Conservation (phyloP, 2,888 invertebrate genomes). For the Chloroclystis v-ata region DNA sequence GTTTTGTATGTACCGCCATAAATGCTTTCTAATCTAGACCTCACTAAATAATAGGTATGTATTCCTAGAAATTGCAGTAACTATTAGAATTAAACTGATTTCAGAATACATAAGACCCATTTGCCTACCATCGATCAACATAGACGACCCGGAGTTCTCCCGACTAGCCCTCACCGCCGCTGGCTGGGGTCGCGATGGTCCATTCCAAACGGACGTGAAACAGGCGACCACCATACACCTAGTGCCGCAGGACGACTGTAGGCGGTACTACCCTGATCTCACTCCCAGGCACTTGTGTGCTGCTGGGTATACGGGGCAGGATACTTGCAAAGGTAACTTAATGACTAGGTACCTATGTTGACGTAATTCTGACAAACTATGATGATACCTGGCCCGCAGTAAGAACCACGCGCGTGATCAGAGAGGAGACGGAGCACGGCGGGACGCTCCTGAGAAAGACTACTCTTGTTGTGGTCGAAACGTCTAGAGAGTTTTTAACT, state of each 20-base stretch:
- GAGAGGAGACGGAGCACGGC: too few relatives aligned
- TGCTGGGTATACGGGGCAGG: slow-evolving; percentile 59
- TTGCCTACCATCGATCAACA: slow-evolving; percentile 59
- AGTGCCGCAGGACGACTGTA: slow-evolving; percentile 55
- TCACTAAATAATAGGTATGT: too few relatives aligned
- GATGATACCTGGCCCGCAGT: too few relatives aligned
- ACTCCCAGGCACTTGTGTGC: slow-evolving; percentile 60
- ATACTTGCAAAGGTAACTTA: slow-evolving; percentile 55
- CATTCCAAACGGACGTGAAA: slow-evolving; percentile 52
- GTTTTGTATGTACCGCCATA: too few relatives aligned
- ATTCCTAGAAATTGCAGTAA: neutral
- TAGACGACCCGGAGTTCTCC: slow-evolving; percentile 52
- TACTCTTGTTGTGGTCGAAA: too few relatives aligned
- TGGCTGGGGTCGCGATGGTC: slow-evolving; percentile 67
- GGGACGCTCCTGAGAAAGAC: too few relatives aligned
- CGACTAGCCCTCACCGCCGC: slow-evolving; percentile 58
- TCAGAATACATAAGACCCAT: slow-evolving; percentile 65
- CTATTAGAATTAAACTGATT: slow-evolving; percentile 25
- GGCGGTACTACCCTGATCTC: slow-evolving; percentile 47
- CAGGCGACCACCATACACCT: slow-evolving; percentile 62
- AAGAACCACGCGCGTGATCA: too few relatives aligned
- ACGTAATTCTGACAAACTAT: too few relatives aligned
- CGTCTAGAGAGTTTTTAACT: too few relatives aligned
- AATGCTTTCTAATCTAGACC: too few relatives aligned
- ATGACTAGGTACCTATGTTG: too few relatives aligned